Evolutionary conservation across 37 sponge, comb jelly and placozoan species (phyloP).

Genomic region (Halisarca cf. caerulea): DNA sequence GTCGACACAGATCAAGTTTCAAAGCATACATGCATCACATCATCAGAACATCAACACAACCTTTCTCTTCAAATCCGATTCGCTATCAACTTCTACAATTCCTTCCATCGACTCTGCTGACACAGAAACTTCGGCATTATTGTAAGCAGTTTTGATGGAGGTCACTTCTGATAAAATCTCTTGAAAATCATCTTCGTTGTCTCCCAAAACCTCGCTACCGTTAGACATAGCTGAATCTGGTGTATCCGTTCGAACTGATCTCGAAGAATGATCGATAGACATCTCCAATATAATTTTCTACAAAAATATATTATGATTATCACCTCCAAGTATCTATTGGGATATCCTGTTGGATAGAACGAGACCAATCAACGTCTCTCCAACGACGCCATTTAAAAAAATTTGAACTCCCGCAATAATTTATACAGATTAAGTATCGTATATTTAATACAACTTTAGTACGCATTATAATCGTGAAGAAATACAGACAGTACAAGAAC

Average conservation of each 20-base stretch:
- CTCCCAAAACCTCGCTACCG: background rate
- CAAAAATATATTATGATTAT: no score
- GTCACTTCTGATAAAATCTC: background rate
- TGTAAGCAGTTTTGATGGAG: background rate
- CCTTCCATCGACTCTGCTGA: background rate
- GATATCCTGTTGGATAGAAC: no score
- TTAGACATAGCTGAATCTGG: slow-evolving; percentile 2
- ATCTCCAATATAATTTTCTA: no score
- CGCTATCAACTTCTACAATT: background rate
- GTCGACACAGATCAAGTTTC: background rate
- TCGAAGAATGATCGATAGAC: no score
- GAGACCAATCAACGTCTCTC: no score
- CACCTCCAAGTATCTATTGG: no score
- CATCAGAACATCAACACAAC: background rate
- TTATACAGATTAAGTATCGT: no score
- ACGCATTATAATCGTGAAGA: no score
- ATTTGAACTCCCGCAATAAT: no score
- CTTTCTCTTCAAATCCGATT: slow-evolving; percentile 17
- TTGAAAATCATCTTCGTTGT: slow-evolving; percentile 1
- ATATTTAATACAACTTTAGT: no score
- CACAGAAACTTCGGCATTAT: background rate
- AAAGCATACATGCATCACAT: background rate
- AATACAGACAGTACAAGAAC: no score
- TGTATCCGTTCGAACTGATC: background rate
- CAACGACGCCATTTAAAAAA: no score